Evolutionary conservation across 2,888 invertebrate species (phyloP), one percentile per base, ranked within the genome.

Genomic region (Cephus rjabovi): DNA sequence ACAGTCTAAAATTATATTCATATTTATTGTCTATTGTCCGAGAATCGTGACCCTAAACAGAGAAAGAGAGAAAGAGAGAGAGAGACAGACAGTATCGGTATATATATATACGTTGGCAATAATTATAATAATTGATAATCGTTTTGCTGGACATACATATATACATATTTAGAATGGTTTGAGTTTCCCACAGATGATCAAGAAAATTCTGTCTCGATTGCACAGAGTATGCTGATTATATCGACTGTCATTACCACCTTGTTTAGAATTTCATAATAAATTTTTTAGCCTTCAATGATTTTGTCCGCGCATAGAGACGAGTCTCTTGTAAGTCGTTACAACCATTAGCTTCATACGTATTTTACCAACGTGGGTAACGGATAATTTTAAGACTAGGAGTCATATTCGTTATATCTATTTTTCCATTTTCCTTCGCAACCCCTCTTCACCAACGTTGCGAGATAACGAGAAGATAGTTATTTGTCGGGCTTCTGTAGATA

Each of bases 391-490:
- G 23, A 23, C 23, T 1, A 23, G 56, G 56, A 56, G 23, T 56
- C 56, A 23, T 56, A 56, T 56, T 23, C 23, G 23, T 56, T 23
- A 56, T 56, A 56, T 56, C 23, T 56, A 9, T 56, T 56, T 56
- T 56, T 56, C 40, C 15, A 23, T 23, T 23, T 56, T 23, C 23
- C 56, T 23, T 56, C 56, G 15, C 15, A 23, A 1, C 40, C 40
- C 40, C 40, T 23, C 23, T 6, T 15, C 15, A 2, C 23, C 15
- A 56, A 23, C 56, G 56, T 23, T 9, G 2, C 23, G 56, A 56
- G 56, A 56, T 56, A 56, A 23, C 56, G 23, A 56, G 56, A 56
- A 30, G 74, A 74, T 74, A 74, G 74, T 74, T 34, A 74, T 34
- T 74, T 74, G 74, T 34, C 30, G 12, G 74, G 37, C 33, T 23